Percentiles rank a stretch among this genome's conserved stretches.
These are phyloP conservation scores for Dasypus novemcinctus DNA, from an alignment of 2,113 vertebrate genomes.

Conservation along the genomic window DNA sequence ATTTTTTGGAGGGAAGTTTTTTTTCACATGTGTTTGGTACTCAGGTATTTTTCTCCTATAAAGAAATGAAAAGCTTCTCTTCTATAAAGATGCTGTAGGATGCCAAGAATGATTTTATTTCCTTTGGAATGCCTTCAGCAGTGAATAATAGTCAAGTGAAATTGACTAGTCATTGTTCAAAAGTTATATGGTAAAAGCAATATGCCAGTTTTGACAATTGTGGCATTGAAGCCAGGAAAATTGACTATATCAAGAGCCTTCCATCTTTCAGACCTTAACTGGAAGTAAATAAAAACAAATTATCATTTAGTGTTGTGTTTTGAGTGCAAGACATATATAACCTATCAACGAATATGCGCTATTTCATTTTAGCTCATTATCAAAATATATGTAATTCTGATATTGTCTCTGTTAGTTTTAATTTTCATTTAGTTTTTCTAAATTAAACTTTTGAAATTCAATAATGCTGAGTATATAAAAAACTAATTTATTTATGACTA, in stretches of 20 bases:
- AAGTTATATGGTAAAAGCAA: neutral
- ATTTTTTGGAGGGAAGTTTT: neutral
- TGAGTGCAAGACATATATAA: neutral
- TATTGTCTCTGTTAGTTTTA: neutral
- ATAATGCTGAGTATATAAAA: neutral
- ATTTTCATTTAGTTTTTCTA: neutral
- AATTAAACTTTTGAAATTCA: neutral
- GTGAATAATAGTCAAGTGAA: neutral
- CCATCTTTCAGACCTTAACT: neutral
- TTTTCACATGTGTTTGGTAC: neutral
- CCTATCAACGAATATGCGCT: neutral
- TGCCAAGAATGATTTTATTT: neutral
- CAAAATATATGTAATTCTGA: neutral
- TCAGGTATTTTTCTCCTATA: neutral
- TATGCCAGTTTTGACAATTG: constrained; percentile 28
- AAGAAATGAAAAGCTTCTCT: neutral
- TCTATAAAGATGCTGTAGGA: neutral
- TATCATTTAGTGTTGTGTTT: neutral
- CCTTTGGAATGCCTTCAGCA: neutral
- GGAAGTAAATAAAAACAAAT: constrained; percentile 6
- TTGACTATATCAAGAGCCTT: neutral
- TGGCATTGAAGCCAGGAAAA: neutral
- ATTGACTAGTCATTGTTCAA: neutral
- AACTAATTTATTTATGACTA: neutral
- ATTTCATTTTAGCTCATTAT: neutral